phyloP scores from a whole-genome alignment of 2,888 invertebrate species.

The Sinelater perroti region DNA sequence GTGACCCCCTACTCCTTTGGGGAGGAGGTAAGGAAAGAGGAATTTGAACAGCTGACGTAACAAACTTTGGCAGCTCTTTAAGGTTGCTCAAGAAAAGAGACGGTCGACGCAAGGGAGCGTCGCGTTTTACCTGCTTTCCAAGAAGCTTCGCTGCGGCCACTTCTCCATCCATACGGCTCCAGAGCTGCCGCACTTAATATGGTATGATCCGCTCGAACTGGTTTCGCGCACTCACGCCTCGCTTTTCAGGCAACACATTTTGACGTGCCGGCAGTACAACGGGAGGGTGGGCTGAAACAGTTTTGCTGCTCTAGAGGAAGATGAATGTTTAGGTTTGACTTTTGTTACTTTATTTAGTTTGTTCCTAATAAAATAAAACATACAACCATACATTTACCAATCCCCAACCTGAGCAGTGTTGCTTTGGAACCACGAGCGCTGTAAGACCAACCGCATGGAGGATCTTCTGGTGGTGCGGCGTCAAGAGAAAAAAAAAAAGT shows the following conservation, averaged over 20 bases:
- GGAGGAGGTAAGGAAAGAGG: conserved; percentile 44
- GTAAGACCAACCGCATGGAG: no score
- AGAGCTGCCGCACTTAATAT: conserved; percentile 37
- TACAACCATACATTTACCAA: no score
- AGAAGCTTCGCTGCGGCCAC: conserved; percentile 48
- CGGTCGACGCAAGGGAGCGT: conserved; percentile 46
- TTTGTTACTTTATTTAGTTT: no score
- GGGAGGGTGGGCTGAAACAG: background rate
- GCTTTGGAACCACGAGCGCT: no score
- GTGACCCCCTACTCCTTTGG: conserved; percentile 51
- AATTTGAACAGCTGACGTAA: background rate
- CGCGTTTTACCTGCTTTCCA: conserved; percentile 46
- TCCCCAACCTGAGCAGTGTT: no score
- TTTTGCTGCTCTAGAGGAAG: no score
- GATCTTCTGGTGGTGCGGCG: no score
- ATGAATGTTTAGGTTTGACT: no score
- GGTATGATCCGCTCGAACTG: conserved; percentile 2
- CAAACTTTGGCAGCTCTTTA: conserved; percentile 40
- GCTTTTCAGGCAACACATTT: background rate
- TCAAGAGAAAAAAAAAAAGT: no score
- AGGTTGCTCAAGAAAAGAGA: conserved; percentile 43
- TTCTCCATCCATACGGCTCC: conserved; percentile 48
- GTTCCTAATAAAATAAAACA: no score
- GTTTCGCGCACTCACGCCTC: background rate
- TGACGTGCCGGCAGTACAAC: background rate